Conservation (phyloP, 2,113 vertebrate species). For the Nipponia nippon region DNA sequence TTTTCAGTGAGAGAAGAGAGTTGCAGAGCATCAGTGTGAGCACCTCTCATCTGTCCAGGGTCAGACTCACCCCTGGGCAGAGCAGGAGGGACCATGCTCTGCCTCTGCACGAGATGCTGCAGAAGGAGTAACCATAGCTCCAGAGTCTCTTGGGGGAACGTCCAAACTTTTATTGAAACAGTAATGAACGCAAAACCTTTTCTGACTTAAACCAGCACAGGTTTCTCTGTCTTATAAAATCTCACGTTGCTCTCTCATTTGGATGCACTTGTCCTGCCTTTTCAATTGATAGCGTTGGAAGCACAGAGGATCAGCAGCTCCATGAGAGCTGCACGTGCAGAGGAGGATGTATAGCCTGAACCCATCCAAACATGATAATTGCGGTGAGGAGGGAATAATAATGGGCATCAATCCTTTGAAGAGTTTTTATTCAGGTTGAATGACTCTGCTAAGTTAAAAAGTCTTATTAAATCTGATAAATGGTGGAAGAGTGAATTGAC, state of each 20-base stretch:
- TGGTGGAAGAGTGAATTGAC: background rate
- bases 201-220: background rate
- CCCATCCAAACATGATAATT: background rate
- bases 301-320: background rate
- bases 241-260: rapidly evolving
- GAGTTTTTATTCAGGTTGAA: background rate
- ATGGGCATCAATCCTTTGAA: background rate
- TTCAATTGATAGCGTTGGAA: rapidly evolving
- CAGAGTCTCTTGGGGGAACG: background rate
- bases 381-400: background rate
- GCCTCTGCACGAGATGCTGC: background rate
- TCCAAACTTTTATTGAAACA: background rate
- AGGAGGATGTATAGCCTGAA: background rate
- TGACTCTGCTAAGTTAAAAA: background rate
- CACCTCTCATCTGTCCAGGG: background rate
- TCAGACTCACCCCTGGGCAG: background rate
- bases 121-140: background rate
- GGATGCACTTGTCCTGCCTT: background rate
- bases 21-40: background rate
- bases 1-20: background rate
- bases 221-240: background rate
- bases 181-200: background rate
- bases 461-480: background rate
- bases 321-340: background rate
- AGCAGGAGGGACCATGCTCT: background rate